Evolutionary conservation across 2,888 invertebrate species (phyloP).

Genomic region (Tinea pellionella): DNA sequence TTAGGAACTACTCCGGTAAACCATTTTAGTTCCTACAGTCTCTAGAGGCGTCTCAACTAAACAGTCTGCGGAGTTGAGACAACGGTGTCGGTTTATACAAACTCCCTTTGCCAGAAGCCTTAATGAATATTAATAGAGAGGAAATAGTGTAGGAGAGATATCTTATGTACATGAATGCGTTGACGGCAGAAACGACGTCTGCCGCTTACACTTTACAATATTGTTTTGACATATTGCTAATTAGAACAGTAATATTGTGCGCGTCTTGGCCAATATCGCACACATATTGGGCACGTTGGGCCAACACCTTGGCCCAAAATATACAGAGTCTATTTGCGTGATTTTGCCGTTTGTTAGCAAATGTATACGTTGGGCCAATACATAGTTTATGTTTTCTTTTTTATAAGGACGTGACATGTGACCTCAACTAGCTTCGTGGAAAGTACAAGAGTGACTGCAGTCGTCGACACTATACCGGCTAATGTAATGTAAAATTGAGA

Average conservation of each 20-base stretch:
- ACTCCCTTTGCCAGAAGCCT: slow-evolving; percentile 26
- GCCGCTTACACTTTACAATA: neutral
- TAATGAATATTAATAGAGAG: slow-evolving; percentile 58
- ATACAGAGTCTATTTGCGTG: too few relatives aligned
- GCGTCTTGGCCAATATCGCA: neutral
- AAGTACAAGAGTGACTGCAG: too few relatives aligned
- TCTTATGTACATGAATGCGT: neutral
- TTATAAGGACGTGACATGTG: too few relatives aligned
- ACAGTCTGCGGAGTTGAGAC: slow-evolving; percentile 13
- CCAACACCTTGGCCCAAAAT: too few relatives aligned
- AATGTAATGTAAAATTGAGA: too few relatives aligned
- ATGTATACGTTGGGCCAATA: too few relatives aligned
- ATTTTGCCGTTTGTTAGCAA: too few relatives aligned
- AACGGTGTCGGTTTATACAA: slow-evolving; percentile 43
- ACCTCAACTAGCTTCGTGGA: too few relatives aligned
- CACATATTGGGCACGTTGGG: too few relatives aligned
- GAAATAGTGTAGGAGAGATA: slow-evolving; percentile 22
- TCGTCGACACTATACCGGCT: too few relatives aligned
- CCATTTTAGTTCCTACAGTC: neutral
- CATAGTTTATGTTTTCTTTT: too few relatives aligned
- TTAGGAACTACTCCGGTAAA: neutral
- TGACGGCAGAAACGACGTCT: neutral
- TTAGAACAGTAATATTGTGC: neutral
- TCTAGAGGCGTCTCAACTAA: slow-evolving; percentile 11
- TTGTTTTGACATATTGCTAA: neutral